Percentiles rank a stretch among this genome's conserved stretches.
Conservation (phyloP, 2,113 vertebrate species). For the Puffinus mauretanicus region DNA sequence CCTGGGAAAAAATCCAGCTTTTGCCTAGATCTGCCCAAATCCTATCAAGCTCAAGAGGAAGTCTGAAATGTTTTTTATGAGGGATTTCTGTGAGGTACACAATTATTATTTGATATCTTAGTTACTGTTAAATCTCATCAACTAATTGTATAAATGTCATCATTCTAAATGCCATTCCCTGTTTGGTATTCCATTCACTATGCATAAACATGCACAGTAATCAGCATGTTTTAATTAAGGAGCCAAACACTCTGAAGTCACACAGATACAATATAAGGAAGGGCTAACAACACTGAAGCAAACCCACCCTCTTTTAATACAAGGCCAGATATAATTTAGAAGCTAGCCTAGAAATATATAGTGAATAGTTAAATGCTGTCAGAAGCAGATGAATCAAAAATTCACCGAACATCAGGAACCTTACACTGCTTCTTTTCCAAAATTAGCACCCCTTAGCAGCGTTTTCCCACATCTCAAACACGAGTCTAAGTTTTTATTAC, state of each 20-base stretch:
- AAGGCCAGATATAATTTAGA: background rate
- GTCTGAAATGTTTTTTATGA: background rate
- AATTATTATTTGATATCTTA: background rate
- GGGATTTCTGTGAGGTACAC: background rate
- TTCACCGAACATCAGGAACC: background rate
- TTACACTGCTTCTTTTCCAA: background rate
- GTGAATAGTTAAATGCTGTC: background rate
- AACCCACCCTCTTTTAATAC: background rate
- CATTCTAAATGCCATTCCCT: background rate
- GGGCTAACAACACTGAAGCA: background rate
- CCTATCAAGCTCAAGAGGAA: background rate
- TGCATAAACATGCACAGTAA: background rate
- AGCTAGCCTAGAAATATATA: background rate
- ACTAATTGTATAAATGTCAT: background rate
- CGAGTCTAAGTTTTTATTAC: background rate
- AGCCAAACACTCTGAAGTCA: background rate
- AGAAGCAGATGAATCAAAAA: background rate
- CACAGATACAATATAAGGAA: background rate
- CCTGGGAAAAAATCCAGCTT: background rate
- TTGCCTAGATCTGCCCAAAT: background rate
- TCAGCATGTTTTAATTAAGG: background rate
- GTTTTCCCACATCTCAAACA: fast-evolving
- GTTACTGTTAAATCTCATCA: background rate
- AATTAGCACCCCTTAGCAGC: background rate
- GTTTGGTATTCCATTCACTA: background rate